These are phyloP conservation scores for Diachrysia chrysitis DNA, from an alignment of 2,888 invertebrate species.

Conservation along the genomic window DNA sequence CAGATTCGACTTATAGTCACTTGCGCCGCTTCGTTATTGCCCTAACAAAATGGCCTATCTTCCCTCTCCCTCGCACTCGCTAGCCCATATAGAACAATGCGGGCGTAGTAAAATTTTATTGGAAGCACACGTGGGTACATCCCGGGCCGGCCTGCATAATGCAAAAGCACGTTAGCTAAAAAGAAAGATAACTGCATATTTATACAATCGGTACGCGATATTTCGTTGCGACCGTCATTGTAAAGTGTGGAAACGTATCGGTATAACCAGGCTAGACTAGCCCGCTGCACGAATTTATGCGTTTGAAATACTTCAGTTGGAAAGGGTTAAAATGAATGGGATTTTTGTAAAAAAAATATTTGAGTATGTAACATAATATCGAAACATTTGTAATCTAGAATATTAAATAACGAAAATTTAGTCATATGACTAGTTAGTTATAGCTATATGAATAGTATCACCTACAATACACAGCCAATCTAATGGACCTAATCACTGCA, in stretches of 20 bases:
- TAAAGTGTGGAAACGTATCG: constrained; percentile 66
- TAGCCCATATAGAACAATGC: constrained; percentile 81
- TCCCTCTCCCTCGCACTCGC: constrained; percentile 72
- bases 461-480: not conserved
- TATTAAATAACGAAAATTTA: too few species aligned
- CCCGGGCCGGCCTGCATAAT: constrained; percentile 80
- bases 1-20: constrained; percentile 78
- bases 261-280: constrained; percentile 32
- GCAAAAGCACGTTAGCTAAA: constrained; percentile 87
- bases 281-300: constrained; percentile 19
- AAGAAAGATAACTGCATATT: constrained; percentile 89
- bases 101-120: constrained; percentile 88
- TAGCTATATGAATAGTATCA: not conserved
- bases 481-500: constrained; percentile 2
- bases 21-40: constrained; percentile 78
- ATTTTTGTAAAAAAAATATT: not conserved
- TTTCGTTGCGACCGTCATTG: constrained; percentile 85
- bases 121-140: constrained; percentile 84
- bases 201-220: constrained; percentile 86
- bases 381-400: too few species aligned
- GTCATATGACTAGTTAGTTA: too few species aligned
- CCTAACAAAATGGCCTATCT: constrained; percentile 77
- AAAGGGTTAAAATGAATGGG: constrained; percentile 9
- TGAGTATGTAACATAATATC: too few species aligned
- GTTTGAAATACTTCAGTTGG: constrained; percentile 16